A percentile compares a stretch with the other conserved stretches of the same genome.
These are phyloP conservation scores for Automeris io DNA, from an alignment of 2,888 invertebrate species.

Conservation along the genomic window DNA sequence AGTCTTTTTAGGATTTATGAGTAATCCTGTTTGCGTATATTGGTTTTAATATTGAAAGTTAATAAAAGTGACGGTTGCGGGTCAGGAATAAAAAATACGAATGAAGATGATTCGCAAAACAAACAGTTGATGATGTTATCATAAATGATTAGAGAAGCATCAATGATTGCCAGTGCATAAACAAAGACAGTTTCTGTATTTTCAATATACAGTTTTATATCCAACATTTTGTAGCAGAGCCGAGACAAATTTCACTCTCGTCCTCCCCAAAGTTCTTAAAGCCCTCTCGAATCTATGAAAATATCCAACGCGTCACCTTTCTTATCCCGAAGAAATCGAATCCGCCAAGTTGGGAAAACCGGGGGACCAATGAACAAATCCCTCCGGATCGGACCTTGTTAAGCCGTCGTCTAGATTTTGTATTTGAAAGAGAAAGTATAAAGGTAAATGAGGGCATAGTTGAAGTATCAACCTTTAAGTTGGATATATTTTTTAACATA, in stretches of 20 bases:
- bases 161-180: too few relatives aligned
- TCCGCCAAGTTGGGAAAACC: conserved; percentile 11
- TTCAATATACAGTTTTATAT: too few relatives aligned
- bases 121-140: too few relatives aligned
- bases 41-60: too few relatives aligned
- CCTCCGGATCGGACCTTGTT: conserved; percentile 14
- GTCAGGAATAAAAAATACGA: too few relatives aligned
- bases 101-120: too few relatives aligned
- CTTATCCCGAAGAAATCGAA: conserved; percentile 24
- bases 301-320: conserved; percentile 18
- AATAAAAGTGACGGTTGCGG: too few relatives aligned
- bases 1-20: too few relatives aligned
- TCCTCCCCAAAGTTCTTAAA: background rate
- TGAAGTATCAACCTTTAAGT: background rate
- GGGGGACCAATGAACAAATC: conserved; percentile 9
- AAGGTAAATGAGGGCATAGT: background rate
- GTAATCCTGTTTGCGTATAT: too few relatives aligned
- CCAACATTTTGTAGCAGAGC: background rate
- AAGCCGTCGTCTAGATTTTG: conserved; percentile 20
- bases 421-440: conserved; percentile 1
- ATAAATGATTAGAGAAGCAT: too few relatives aligned
- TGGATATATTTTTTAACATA: too few relatives aligned
- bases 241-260: background rate
- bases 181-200: too few relatives aligned
- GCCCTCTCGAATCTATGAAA: conserved; percentile 18